A percentile compares a stretch with the other conserved stretches of the same genome.
Conservation (phyloP, 2,113 vertebrate genomes). For the Ursus arctos region DNA sequence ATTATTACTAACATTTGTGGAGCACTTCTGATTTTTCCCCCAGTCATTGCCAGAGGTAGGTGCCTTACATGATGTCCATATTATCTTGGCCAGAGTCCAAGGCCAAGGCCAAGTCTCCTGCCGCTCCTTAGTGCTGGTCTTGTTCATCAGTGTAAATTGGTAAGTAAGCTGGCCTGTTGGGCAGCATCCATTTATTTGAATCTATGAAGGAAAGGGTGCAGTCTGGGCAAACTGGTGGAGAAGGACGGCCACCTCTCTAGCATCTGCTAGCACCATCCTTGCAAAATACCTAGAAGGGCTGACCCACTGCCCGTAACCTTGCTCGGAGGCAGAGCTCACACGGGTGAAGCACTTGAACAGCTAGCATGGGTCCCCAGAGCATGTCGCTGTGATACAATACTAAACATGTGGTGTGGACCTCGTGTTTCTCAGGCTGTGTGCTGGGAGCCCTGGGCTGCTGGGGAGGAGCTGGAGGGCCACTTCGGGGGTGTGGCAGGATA, state of each 20-base stretch:
- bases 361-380: neutral
- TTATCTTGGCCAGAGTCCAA: neutral
- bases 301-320: neutral
- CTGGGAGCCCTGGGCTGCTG: neutral
- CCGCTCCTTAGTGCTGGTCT: neutral
- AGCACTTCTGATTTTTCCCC: neutral
- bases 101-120: neutral
- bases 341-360: rapidly evolving
- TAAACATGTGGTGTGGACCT: rapidly evolving
- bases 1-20: neutral
- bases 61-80: neutral
- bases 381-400: neutral
- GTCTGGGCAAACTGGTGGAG: neutral
- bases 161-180: neutral
- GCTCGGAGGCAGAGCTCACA: neutral
- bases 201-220: neutral
- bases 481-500: rapidly evolving
- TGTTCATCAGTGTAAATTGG: neutral
- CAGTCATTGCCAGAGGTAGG: neutral
- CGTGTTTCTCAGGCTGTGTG: neutral
- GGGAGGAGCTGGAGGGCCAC: neutral
- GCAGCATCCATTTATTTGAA: neutral
- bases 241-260: neutral
- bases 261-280: rapidly evolving
- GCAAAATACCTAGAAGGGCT: neutral